Percentiles rank a stretch among this genome's conserved stretches.
Conservation (phyloP, 1,140 invertebrate genomes). For the Tetranychus urticae region DNA sequence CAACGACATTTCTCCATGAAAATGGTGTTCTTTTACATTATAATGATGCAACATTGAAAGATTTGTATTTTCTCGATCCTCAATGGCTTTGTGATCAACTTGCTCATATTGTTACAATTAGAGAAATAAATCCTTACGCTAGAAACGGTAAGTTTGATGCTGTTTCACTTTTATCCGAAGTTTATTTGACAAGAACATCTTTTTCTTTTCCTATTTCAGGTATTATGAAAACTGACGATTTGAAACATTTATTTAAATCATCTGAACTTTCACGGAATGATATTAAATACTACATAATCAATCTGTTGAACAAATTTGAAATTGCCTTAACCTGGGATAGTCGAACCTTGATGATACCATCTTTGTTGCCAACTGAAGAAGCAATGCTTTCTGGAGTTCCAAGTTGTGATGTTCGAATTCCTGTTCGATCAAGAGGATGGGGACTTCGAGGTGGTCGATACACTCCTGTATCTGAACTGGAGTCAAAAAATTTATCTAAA, state of each 20-base stretch:
- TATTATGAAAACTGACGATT: conserved; percentile 76
- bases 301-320: conserved; percentile 85
- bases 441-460: conserved; percentile 22
- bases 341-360: conserved; percentile 58
- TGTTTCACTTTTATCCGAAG: background rate
- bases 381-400: conserved; percentile 20
- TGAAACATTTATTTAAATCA: conserved; percentile 79
- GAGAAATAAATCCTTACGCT: conserved; percentile 88
- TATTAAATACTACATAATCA: conserved; percentile 49
- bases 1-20: conserved; percentile 86
- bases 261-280: conserved; percentile 30
- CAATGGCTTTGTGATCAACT: conserved; percentile 97
- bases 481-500: background rate
- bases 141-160: conserved; percentile 32
- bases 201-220: conserved; percentile 22
- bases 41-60: conserved; percentile 80
- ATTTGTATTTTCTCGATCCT: conserved; percentile 82
- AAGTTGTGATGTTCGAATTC: conserved; percentile 27
- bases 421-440: conserved; percentile 43
- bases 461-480: background rate
- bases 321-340: conserved; percentile 91
- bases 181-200: background rate
- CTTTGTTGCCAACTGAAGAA: conserved; percentile 61
- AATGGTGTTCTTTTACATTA: conserved; percentile 95
- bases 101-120: conserved; percentile 78